These are phyloP conservation scores for Antechinus flavipes DNA, from an alignment of 2,113 vertebrate genomes.

Conservation along the genomic window DNA sequence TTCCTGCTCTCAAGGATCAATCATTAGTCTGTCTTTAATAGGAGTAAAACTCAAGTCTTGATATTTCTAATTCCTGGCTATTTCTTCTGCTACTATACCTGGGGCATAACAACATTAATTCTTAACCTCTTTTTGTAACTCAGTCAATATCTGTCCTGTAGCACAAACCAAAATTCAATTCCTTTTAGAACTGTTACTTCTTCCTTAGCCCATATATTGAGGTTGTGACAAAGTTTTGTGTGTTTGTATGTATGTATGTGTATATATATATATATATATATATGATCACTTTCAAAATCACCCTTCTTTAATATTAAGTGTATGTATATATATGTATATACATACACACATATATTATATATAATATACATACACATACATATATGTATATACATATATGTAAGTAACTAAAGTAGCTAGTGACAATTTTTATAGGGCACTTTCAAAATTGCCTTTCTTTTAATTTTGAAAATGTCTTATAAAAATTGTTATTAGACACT, in stretches of 20 bases:
- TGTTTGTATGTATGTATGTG: too few relatives aligned
- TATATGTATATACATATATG: too few relatives aligned
- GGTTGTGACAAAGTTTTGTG: background rate
- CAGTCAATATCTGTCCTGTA: background rate
- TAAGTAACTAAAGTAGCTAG: too few relatives aligned
- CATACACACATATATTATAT: too few relatives aligned
- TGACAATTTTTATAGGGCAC: too few relatives aligned
- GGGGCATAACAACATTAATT: constrained; percentile 56
- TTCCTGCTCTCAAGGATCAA: constrained; percentile 32
- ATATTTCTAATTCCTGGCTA: constrained; percentile 57
- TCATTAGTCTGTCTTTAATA: constrained; percentile 28
- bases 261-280: too few relatives aligned
- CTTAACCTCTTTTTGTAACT: constrained; percentile 42
- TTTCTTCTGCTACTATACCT: constrained; percentile 71
- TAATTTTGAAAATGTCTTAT: background rate
- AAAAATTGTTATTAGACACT: background rate
- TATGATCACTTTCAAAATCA: too few relatives aligned
- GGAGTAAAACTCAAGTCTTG: constrained; percentile 74
- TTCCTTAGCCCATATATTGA: background rate
- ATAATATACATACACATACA: too few relatives aligned
- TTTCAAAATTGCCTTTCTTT: too few relatives aligned
- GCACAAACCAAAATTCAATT: constrained; percentile 35
- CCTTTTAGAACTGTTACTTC: constrained; percentile 40
- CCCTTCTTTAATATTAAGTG: too few relatives aligned
- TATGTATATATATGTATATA: too few relatives aligned